phyloP scores from a whole-genome alignment of 2,113 vertebrate species.

The Eclectus roratus region DNA sequence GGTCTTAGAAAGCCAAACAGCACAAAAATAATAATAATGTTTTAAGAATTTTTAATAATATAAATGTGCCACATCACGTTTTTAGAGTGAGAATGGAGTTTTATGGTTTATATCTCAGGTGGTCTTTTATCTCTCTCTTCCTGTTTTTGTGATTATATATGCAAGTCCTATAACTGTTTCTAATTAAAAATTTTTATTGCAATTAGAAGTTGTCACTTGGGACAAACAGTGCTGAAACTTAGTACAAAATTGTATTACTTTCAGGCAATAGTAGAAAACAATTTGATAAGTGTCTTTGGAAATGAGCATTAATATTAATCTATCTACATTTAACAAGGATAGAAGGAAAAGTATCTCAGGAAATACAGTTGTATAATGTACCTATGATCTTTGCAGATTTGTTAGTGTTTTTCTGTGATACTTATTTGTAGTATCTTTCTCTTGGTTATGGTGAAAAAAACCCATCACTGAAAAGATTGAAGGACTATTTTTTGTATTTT shows the following conservation, averaged over 20 bases:
- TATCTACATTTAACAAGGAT: constrained; percentile 21
- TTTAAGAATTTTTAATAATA: constrained; percentile 61
- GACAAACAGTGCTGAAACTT: constrained; percentile 61
- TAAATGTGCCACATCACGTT: background rate
- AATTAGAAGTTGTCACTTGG: constrained; percentile 54
- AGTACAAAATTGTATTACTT: constrained; percentile 44
- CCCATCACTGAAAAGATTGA: background rate
- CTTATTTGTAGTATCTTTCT: constrained; percentile 14
- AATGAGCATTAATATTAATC: background rate
- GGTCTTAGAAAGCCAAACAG: constrained; percentile 66
- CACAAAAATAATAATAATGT: constrained; percentile 71
- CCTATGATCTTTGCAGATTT: constrained; percentile 15
- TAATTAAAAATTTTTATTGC: background rate
- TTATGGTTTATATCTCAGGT: background rate
- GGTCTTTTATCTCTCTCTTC: background rate
- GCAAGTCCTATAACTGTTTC: background rate
- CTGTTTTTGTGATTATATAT: constrained; percentile 20
- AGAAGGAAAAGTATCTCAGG: constrained; percentile 30
- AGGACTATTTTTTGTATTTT: constrained; percentile 29
- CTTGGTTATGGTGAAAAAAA: constrained; percentile 5
- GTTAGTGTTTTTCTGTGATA: constrained; percentile 15
- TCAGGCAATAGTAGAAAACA: constrained; percentile 46
- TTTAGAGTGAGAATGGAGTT: constrained; percentile 36
- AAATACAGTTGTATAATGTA: constrained; percentile 52
- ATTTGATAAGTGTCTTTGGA: constrained; percentile 37